phyloP scores from a whole-genome alignment of 2,888 invertebrate genomes.

The Rotaria magnacalcarata region DNA sequence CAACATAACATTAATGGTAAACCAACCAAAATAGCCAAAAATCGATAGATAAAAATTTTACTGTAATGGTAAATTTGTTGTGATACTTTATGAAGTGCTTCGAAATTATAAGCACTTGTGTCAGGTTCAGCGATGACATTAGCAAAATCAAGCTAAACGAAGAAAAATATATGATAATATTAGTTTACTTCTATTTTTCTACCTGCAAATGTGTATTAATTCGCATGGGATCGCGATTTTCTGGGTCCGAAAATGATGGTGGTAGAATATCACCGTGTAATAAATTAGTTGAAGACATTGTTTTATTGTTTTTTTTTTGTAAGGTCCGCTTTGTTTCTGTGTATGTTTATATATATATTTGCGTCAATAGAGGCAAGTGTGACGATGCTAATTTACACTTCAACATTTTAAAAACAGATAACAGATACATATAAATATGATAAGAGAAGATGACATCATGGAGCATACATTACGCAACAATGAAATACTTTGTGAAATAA shows the following conservation, averaged over 20 bases:
- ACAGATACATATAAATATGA: neutral
- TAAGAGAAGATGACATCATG: neutral
- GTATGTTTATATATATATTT: too few relatives aligned
- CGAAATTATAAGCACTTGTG: neutral
- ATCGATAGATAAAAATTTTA: neutral
- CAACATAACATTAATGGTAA: neutral
- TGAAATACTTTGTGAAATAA: neutral
- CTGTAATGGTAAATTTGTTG: neutral
- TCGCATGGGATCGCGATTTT: neutral
- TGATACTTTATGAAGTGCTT: neutral
- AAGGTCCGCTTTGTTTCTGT: too few relatives aligned
- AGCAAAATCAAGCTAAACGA: neutral
- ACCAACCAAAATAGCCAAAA: neutral
- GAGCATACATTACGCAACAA: neutral
- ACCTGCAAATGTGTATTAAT: neutral
- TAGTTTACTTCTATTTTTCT: neutral
- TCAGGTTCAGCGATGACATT: slow-evolving; percentile 15
- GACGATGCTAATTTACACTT: neutral
- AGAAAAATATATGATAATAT: too few relatives aligned
- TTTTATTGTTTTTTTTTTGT: neutral
- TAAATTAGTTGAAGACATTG: neutral
- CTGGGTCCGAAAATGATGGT: neutral
- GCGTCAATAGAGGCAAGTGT: neutral
- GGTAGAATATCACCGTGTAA: neutral
- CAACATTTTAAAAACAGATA: neutral